A percentile compares a stretch with the other conserved stretches of the same genome.
phyloP scores from a whole-genome alignment of 2,888 invertebrate genomes.

The Blera fallax region DNA sequence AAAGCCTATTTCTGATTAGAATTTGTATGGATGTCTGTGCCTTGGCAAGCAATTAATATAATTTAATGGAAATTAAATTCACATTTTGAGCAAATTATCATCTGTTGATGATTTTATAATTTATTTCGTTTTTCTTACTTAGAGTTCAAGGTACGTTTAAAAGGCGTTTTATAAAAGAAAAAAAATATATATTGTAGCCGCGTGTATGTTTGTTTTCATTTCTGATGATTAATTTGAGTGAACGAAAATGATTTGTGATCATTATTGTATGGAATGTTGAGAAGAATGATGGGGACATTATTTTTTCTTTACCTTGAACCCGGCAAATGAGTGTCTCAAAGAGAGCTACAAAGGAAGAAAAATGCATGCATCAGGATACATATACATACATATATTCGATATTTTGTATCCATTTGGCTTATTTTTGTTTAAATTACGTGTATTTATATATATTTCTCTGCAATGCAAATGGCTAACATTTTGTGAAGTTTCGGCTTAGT shows the following conservation, averaged over 20 bases:
- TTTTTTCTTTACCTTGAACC: neutral
- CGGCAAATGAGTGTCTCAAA: neutral
- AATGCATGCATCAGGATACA: neutral
- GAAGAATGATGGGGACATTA: conserved; percentile 2
- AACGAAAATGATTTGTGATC: conserved; percentile 4
- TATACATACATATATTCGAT: too few relatives aligned
- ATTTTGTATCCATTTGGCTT: too few relatives aligned
- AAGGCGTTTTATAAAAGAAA: neutral
- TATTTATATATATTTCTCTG: too few relatives aligned
- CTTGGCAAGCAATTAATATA: conserved; percentile 46
- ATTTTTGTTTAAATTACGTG: too few relatives aligned
- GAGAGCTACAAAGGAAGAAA: neutral
- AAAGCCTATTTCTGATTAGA: neutral
- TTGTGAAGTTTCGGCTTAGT: too few relatives aligned
- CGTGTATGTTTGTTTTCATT: neutral
- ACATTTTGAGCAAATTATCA: conserved; percentile 54
- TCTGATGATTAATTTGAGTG: conserved; percentile 21
- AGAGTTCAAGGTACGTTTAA: conserved; percentile 38
- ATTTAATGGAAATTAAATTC: conserved; percentile 62
- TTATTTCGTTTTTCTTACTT: conserved; percentile 11
- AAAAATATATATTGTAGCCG: neutral
- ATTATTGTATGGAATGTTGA: neutral
- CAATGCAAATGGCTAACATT: too few relatives aligned
- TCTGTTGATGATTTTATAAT: conserved; percentile 41
- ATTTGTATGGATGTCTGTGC: neutral